phyloP scores from a whole-genome alignment of 2,113 vertebrate genomes.

The Aramus guarauna region DNA sequence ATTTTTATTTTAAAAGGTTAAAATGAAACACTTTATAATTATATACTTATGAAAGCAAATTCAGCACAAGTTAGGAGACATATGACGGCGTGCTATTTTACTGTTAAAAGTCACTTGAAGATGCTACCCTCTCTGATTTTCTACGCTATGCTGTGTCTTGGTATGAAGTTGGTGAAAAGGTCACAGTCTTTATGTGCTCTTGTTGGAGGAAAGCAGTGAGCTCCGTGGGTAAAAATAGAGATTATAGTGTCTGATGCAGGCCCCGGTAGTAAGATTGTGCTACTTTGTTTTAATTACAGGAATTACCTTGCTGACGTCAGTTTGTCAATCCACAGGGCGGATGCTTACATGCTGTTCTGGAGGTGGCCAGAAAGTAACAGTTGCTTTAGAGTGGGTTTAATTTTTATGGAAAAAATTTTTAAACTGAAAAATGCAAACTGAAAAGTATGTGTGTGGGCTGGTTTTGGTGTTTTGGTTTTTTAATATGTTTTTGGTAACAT shows the following conservation, averaged over 20 bases:
- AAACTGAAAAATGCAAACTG: neutral
- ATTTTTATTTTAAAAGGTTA: neutral
- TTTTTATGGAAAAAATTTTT: neutral
- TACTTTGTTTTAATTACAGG: slow-evolving; percentile 1
- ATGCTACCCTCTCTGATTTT: neutral
- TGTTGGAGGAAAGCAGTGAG: neutral
- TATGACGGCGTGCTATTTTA: neutral
- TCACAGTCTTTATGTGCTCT: neutral
- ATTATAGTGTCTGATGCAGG: neutral
- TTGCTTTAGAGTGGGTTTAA: neutral
- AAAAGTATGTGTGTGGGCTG: fast-evolving
- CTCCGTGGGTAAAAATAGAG: neutral
- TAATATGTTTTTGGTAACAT: neutral
- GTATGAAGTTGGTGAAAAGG: neutral
- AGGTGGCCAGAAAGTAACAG: neutral
- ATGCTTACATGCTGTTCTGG: neutral
- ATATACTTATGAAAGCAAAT: neutral
- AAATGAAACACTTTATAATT: neutral
- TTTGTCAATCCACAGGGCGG: neutral
- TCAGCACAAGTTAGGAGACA: neutral
- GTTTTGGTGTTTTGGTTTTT: neutral
- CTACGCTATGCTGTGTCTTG: neutral
- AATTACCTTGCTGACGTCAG: neutral
- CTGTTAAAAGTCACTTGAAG: neutral
- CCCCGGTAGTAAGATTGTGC: neutral